phyloP scores from a whole-genome alignment of 2,797 vertebrate species.

The Xenentodon cancila region DNA sequence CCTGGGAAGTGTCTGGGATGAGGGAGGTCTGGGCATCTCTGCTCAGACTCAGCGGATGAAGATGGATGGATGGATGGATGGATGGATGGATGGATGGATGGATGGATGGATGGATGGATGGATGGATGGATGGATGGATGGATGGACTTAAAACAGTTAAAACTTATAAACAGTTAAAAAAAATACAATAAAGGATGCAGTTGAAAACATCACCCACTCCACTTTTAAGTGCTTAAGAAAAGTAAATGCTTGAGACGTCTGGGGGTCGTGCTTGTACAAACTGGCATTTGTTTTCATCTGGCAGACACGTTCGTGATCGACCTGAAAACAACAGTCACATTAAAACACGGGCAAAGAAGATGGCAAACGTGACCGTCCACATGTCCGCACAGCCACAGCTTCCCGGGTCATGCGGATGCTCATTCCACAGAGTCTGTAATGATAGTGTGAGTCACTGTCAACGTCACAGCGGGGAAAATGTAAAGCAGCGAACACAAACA shows the following conservation, averaged over 20 bases:
- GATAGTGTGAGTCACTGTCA: slow-evolving; percentile 42
- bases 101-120: no score
- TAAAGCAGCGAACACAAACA: slow-evolving; percentile 49
- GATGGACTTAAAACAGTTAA: no score
- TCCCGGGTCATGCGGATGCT: slow-evolving; percentile 14
- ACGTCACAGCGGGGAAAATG: slow-evolving; percentile 34
- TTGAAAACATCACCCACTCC: no score
- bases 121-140: no score
- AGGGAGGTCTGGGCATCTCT: no score
- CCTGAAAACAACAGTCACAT: slow-evolving; percentile 9
- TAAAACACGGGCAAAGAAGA: neutral
- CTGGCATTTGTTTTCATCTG: no score
- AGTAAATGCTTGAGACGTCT: neutral
- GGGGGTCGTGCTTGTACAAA: neutral
- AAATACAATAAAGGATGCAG: no score
- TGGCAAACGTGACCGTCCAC: neutral
- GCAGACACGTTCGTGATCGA: neutral
- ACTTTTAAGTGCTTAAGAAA: neutral
- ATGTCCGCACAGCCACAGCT: neutral
- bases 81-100: no score
- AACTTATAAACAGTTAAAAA: no score
- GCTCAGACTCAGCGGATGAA: no score
- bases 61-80: no score
- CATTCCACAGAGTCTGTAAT: slow-evolving; percentile 19
- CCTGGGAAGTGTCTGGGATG: no score